These are phyloP conservation scores for Ephestia elutella DNA, from an alignment of 1,140 invertebrate genomes.

Conservation along the genomic window DNA sequence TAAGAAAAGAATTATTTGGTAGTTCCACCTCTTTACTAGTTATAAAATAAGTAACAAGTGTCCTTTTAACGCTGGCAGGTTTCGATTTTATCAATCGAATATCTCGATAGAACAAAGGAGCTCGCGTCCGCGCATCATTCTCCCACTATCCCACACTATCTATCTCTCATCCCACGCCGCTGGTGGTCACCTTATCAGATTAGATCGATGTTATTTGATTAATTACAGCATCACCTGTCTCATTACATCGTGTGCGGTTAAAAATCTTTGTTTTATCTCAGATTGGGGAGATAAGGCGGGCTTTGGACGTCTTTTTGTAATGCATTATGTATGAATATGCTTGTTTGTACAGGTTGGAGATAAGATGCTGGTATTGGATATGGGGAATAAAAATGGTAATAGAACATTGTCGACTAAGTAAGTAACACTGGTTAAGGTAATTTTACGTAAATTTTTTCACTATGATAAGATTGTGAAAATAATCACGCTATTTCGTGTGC, in stretches of 20 bases:
- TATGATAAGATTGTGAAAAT: too few relatives aligned
- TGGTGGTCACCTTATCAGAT: constrained; percentile 3
- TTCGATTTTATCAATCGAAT: too few relatives aligned
- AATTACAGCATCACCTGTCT: not conserved
- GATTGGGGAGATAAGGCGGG: not conserved
- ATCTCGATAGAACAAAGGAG: too few relatives aligned
- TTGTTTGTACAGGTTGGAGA: not conserved
- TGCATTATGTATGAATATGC: not conserved
- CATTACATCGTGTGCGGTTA: not conserved
- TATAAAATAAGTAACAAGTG: too few relatives aligned
- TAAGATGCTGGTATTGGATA: not conserved
- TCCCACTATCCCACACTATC: not conserved
- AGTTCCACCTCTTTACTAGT: too few relatives aligned
- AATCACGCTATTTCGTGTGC: too few relatives aligned
- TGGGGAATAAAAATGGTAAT: not conserved
- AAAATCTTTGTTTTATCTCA: constrained; percentile 5
- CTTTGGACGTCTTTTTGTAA: not conserved
- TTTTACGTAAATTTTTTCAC: too few relatives aligned
- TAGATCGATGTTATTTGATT: constrained; percentile 5
- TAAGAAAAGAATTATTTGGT: too few relatives aligned
- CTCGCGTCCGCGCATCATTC: not conserved
- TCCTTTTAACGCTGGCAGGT: too few relatives aligned
- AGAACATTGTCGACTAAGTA: not conserved
- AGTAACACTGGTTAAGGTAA: too few relatives aligned
- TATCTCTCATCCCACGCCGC: not conserved